Base-by-base conservation (phyloP, 2,888 invertebrate species). In the Brachyptera putata region DNA sequence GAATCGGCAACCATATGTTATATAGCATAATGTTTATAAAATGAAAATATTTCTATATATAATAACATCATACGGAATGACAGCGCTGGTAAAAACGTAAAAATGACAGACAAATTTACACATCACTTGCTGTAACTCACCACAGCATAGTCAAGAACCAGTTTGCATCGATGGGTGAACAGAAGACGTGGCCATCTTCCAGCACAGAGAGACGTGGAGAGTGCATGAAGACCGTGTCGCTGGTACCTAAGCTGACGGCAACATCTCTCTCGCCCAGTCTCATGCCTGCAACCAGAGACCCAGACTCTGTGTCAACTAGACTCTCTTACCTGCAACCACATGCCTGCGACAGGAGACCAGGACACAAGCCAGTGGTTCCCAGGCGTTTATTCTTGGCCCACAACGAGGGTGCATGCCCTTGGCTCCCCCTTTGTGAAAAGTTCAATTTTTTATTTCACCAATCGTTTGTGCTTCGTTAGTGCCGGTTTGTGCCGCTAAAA, bases 131-230 rank as follows among this genome's bases (percentile, higher is more conserved):
- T 39, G 34, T 46, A 56, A 66, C 72, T 71, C 75, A 90, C 90
- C 95, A 94, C 58, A 97, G 78, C 34, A 97, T 77, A 0, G 88
- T 94, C 92, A 96, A 94, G 74, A 86, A 97, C 24, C 85, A 83
- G 5, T 85, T 77, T 4, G 79, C 76, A 57, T 87, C 82, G 0
- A 94, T 81, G 0, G 96, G 95, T 72, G 94, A 96, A 70, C 87
- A 88, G 26, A 97, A 81, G 36, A 96, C 79, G 73, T 95, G 94
- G 0, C 95, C 95, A 58, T 90, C 87, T 1, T 84, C 75, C 0
- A 87, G 80, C 3, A 83, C 80, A 50, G 81, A 82, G 26, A 84
- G 76, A 22, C 81, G 76, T 2, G 34, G 34, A 4, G 94, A 76
- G 75, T 89, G 90, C 61, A 91, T 77, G 70, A 97, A 89, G 1